phyloP scores from a whole-genome alignment of 92 coral and sea anemone genomes.

The Actinernus sp. region DNA sequence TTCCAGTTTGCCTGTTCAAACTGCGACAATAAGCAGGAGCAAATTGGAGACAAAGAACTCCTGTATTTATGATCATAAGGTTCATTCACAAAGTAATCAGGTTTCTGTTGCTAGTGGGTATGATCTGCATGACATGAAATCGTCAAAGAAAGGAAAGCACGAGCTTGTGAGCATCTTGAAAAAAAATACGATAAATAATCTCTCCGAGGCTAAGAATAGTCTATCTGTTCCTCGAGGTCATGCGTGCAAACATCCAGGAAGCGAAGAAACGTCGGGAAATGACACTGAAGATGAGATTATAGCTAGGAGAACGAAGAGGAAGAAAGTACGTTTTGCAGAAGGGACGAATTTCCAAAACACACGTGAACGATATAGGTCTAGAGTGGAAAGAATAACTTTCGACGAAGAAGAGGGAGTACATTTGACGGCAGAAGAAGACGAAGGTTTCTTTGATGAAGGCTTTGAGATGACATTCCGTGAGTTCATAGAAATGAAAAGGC shows the following conservation, averaged over 20 bases:
- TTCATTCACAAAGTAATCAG: not conserved
- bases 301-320: not conserved
- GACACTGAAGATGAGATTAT: constrained; percentile 22
- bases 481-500: constrained; percentile 31
- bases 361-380: not conserved
- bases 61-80: not conserved
- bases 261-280: constrained; percentile 8
- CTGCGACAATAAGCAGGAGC: not conserved
- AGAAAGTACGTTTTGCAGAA: constrained; percentile 45
- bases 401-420: not conserved
- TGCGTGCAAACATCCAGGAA: not conserved
- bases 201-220: not conserved
- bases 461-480: constrained; percentile 37
- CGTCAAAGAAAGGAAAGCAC: constrained; percentile 12
- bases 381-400: not conserved
- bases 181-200: not conserved
- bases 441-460: constrained; percentile 3
- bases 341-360: constrained; percentile 36
- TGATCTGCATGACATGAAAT: constrained; percentile 64
- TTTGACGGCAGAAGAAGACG: not conserved
- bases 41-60: not conserved
- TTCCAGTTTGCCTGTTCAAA: not conserved
- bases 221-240: not conserved
- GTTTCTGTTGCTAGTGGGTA: constrained; percentile 62
- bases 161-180: constrained; percentile 32